phyloP scores from a whole-genome alignment of 2,888 invertebrate species.

The Eremobia ochroleuca region DNA sequence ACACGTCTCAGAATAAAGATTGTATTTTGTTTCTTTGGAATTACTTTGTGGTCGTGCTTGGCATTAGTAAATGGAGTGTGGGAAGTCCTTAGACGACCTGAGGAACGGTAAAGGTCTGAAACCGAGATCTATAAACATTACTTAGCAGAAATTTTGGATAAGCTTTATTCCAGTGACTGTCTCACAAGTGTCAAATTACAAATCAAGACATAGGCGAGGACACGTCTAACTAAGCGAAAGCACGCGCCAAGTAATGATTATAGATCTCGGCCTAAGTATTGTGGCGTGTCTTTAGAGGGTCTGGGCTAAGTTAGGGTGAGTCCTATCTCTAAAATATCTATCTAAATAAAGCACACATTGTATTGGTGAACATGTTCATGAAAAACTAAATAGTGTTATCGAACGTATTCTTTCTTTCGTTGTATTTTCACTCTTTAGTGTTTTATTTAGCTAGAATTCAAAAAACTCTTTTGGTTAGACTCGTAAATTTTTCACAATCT shows the following conservation, averaged over 20 bases:
- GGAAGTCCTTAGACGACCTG: background rate
- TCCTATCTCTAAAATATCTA: background rate
- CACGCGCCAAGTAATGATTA: background rate
- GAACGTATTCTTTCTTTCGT: background rate
- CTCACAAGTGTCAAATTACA: background rate
- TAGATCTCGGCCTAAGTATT: background rate
- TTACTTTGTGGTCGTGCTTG: constrained; percentile 27
- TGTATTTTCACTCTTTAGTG: background rate
- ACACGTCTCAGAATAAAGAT: constrained; percentile 37
- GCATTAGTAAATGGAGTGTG: constrained; percentile 34
- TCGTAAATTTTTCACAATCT: background rate
- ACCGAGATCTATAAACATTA: background rate
- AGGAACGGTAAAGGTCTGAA: background rate
- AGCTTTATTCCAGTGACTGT: background rate
- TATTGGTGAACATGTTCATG: background rate
- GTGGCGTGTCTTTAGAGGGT: background rate
- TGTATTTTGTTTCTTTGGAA: constrained; percentile 35
- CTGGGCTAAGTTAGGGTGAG: background rate
- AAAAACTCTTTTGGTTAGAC: background rate
- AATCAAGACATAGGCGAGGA: background rate
- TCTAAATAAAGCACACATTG: background rate
- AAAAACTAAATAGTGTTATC: background rate
- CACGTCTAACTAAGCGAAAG: background rate
- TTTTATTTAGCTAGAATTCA: background rate
- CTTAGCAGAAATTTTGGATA: background rate